phyloP scores from a whole-genome alignment of 1,140 invertebrate genomes.

The Drosophila novamexicana region DNA sequence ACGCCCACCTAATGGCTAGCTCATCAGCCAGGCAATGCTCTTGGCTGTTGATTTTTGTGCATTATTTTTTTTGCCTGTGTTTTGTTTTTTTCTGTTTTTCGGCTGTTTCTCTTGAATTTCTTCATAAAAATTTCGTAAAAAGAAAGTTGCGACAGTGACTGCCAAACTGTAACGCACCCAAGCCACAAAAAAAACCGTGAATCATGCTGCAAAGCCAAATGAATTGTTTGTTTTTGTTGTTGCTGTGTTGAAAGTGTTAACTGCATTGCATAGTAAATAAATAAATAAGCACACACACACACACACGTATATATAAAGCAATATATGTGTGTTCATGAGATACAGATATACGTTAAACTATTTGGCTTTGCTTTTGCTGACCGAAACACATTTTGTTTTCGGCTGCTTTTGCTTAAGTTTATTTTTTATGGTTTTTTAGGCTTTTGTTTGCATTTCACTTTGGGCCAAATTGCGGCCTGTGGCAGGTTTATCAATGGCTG shows the following conservation, averaged over 20 bases:
- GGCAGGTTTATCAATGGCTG: slow-evolving; percentile 42
- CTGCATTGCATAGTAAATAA: slow-evolving; percentile 64
- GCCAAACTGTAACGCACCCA: slow-evolving; percentile 74
- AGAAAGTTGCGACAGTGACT: slow-evolving; percentile 75
- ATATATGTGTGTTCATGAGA: slow-evolving; percentile 12
- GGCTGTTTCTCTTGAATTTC: slow-evolving; percentile 55
- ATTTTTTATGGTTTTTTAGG: slow-evolving; percentile 31
- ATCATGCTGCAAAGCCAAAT: slow-evolving; percentile 41
- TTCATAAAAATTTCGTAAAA: slow-evolving; percentile 77
- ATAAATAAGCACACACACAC: slow-evolving; percentile 4
- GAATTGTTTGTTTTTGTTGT: slow-evolving; percentile 26
- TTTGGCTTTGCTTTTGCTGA: slow-evolving; percentile 60
- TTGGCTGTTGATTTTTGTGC: slow-evolving; percentile 4
- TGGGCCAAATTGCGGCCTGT: slow-evolving; percentile 50
- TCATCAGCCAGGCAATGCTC: slow-evolving; percentile 12
- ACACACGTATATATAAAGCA: slow-evolving; percentile 5
- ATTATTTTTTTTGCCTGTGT: slow-evolving; percentile 11
- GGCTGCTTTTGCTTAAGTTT: slow-evolving; percentile 47
- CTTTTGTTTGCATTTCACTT: slow-evolving; percentile 76
- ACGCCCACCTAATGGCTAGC: slow-evolving; percentile 21
- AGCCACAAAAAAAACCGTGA: slow-evolving; percentile 37
- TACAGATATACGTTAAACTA: slow-evolving; percentile 14
- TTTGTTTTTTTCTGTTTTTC: slow-evolving; percentile 1
- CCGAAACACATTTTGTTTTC: slow-evolving; percentile 40
- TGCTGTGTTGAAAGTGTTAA: slow-evolving; percentile 74